Base-by-base conservation (phyloP, 2,888 invertebrate species). In the Rhorus exstirpatorius region DNA sequence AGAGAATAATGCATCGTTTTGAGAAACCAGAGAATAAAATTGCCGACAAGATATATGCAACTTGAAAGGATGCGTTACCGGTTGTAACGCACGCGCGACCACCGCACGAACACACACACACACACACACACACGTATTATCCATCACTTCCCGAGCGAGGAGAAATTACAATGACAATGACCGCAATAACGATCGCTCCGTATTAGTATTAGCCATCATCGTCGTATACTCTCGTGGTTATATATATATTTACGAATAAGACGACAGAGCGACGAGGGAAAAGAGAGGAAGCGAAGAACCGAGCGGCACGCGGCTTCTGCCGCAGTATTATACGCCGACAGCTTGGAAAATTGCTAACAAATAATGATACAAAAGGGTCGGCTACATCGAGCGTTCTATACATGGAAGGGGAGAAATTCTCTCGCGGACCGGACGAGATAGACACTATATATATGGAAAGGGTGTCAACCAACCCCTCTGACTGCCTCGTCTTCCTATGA, bases 291-390 rank as follows among this genome's bases (percentile, higher is more conserved):
- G 80, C 74, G 38, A 67, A 35, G 67, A 79, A 51, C 63, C 76
- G 83, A 79, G 61, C 72, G 86, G 83, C 86, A 86, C 86, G 86
- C 83, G 86, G 83, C 83, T 82, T 81, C 76, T 79, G 83, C 83
- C 79, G 46, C 82, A 74, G 82, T 83, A 86, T 86, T 84, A 87
- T 84, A 84, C 87, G 84, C 85, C 89, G 92, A 89, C 91, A 88
- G 92, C 90, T 92, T 88, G 92, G 92, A 92, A 92, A 92, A 92
- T 92, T 92, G 92, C 91, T 90, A 91, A 92, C 92, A 92, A 92
- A 92, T 92, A 92, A 92, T 89, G 80, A 86, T 79, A 85, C 85
- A 83, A 87, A 86, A 86, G 86, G 86, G 88, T 79, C 81, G 78
- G 51, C n/a, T 44, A 53, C 55, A 24, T 53, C 35, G 58, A 55